These are phyloP conservation scores for Drosophila sulfurigaster DNA, from an alignment of 1,140 invertebrate species.

Conservation along the genomic window DNA sequence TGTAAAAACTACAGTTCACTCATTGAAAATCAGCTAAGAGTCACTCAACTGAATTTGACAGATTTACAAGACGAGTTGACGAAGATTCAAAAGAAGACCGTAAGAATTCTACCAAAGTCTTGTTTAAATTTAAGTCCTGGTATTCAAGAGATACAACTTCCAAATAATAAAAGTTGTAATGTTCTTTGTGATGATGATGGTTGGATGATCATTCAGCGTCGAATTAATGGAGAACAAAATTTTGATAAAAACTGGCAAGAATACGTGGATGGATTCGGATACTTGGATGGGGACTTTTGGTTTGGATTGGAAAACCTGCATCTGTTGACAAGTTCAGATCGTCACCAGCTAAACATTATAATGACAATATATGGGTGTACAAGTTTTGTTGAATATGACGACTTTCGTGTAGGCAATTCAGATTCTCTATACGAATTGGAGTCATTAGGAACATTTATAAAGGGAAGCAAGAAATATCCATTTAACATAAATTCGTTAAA, in stretches of 20 bases:
- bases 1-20: too few species aligned
- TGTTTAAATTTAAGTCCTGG: too few species aligned
- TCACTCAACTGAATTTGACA: too few species aligned
- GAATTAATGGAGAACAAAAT: neutral
- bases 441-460: neutral
- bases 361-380: too few species aligned
- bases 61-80: too few species aligned
- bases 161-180: too few species aligned
- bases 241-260: neutral
- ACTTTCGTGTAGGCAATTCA: constrained; percentile 8
- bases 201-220: constrained; percentile 12
- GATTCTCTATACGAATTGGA: neutral
- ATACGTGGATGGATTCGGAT: constrained; percentile 8
- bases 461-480: neutral
- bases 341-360: neutral
- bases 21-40: too few species aligned
- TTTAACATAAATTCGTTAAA: neutral
- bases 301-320: constrained; percentile 14
- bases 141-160: too few species aligned
- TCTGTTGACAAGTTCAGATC: constrained; percentile 1
- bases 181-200: neutral
- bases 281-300: neutral
- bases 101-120: too few species aligned
- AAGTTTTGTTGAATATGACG: neutral
- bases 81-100: too few species aligned